These are phyloP conservation scores for Characodon lateralis DNA, from an alignment of 2,797 vertebrate genomes.

Conservation along the genomic window DNA sequence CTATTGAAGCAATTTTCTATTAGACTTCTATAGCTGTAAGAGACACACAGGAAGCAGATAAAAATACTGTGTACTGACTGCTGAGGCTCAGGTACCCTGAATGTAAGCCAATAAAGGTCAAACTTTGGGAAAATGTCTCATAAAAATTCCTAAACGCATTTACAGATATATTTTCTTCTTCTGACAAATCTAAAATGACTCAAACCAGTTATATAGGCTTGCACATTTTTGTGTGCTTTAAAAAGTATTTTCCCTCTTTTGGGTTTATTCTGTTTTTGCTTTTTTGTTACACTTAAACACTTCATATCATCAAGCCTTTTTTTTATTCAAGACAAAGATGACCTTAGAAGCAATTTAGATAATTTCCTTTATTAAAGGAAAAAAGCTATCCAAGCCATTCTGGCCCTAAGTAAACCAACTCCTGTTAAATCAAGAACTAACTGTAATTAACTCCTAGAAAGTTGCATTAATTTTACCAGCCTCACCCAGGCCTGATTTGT, in stretches of 20 bases:
- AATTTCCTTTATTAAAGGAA: not conserved
- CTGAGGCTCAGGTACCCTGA: conserved; percentile 15
- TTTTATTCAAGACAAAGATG: not conserved
- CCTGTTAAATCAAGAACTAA: not conserved
- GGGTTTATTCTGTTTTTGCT: not conserved
- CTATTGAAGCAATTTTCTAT: conserved; percentile 38
- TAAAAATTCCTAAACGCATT: conserved; percentile 29
- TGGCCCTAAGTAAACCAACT: not conserved
- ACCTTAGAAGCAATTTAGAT: not conserved
- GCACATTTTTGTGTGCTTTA: not conserved
- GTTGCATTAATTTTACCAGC: no score
- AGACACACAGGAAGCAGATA: conserved; percentile 28
- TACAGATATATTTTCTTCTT: conserved; percentile 3
- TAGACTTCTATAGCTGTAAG: conserved; percentile 29
- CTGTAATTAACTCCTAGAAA: not conserved
- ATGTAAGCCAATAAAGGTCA: not conserved
- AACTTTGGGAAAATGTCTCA: conserved; percentile 22
- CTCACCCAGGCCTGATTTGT: no score
- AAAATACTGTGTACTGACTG: conserved; percentile 29
- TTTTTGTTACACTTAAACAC: not conserved
- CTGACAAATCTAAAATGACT: conserved; percentile 11
- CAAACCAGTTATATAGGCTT: not conserved
- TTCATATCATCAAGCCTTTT: not conserved
- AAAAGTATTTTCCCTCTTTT: not conserved
- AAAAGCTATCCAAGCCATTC: not conserved